Percentiles rank a stretch among this genome's conserved stretches.
Evolutionary conservation across 2,797 vertebrate species (phyloP).

Genomic region (Dromococcyx pavoninus): DNA sequence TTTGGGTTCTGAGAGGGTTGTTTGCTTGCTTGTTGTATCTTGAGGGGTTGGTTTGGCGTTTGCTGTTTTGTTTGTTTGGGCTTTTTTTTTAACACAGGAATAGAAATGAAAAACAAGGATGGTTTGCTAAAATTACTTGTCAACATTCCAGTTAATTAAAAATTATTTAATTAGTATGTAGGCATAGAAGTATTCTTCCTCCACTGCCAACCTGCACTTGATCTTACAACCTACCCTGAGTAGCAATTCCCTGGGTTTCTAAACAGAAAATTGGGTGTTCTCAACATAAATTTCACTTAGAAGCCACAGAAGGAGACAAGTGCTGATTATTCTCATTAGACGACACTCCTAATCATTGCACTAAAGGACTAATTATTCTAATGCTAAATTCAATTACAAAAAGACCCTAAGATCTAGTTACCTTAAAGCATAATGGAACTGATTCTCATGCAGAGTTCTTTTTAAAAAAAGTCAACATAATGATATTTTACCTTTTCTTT

Average conservation of each 20-base stretch:
- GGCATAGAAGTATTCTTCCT: constrained; percentile 40
- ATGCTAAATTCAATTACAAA: neutral
- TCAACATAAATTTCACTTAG: neutral
- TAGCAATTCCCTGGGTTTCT: neutral
- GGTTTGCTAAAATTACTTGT: neutral
- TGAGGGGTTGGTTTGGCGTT: neutral
- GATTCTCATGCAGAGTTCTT: neutral
- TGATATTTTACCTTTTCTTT: neutral
- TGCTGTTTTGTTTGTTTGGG: neutral
- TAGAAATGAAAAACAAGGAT: neutral
- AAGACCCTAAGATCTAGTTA: neutral
- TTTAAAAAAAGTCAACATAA: neutral
- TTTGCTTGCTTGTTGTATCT: neutral
- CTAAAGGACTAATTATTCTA: neutral
- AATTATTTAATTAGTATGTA: neutral
- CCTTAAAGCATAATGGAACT: neutral
- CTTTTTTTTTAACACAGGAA: neutral
- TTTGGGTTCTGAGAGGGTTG: accelerated
- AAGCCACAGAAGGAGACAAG: constrained; percentile 32
- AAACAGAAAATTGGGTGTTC: neutral
- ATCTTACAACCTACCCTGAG: neutral
- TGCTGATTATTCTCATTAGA: neutral
- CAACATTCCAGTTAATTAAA: neutral
- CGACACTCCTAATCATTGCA: neutral
- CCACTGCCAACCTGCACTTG: neutral